phyloP scores from a whole-genome alignment of 2,888 invertebrate genomes.

The Lottia scabra region DNA sequence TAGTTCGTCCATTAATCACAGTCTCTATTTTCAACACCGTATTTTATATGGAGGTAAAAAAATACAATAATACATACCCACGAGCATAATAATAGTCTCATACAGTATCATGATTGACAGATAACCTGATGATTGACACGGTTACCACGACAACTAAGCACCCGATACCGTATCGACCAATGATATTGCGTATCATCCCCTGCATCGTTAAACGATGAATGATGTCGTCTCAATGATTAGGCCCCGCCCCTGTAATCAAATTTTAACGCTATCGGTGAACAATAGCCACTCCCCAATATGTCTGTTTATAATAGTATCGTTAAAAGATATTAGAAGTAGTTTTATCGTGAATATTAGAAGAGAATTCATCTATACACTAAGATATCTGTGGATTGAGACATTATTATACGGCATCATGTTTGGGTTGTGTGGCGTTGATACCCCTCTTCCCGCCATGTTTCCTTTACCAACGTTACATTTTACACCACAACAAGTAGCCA shows the following conservation, averaged over 20 bases:
- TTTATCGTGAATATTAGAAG: constrained; percentile 4
- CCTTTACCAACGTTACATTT: constrained; percentile 63
- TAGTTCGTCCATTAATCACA: background rate
- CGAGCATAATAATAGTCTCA: constrained; percentile 20
- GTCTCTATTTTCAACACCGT: background rate
- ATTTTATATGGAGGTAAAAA: background rate
- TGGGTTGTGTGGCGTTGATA: constrained; percentile 35
- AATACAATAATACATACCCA: background rate
- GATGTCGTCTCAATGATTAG: constrained; percentile 17
- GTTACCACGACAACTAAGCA: constrained; percentile 35
- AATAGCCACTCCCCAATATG: constrained; percentile 42
- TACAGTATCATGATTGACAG: constrained; percentile 30
- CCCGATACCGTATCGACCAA: constrained; percentile 43
- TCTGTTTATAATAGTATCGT: constrained; percentile 37
- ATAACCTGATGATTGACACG: constrained; percentile 31
- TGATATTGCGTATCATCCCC: constrained; percentile 34
- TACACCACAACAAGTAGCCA: constrained; percentile 67
- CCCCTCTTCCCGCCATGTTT: constrained; percentile 44
- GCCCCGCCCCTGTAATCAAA: constrained; percentile 35
- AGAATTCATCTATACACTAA: constrained; percentile 7
- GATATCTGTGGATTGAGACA: constrained; percentile 1
- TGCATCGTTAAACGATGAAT: constrained; percentile 31
- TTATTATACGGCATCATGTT: constrained; percentile 26
- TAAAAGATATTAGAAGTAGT: constrained; percentile 11
- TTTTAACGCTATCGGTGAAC: constrained; percentile 36